Evolutionary conservation across 2,888 invertebrate species (phyloP), one percentile per base, ranked within the genome.

Genomic region (Polydrusus pterygomalis): DNA sequence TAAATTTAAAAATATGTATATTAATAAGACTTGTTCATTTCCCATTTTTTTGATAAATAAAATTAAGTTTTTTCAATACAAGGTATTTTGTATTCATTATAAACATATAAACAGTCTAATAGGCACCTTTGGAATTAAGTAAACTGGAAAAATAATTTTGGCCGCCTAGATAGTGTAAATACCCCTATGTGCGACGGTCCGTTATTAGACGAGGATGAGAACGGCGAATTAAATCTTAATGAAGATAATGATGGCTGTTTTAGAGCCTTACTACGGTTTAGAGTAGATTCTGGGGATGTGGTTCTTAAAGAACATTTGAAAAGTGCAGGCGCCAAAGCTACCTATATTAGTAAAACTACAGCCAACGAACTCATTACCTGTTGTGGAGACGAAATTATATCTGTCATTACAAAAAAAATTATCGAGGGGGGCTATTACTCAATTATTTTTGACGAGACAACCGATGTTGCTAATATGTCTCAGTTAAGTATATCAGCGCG

Each of bases 401-500:
- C 45, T 18, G 8, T 8, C 20, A 63, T 63, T 45, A 13, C 10
- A 13, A 20, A 10, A 49, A 20, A 56, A n/a, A 45, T 67, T 15
- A 17, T 13, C 43, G 51, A 65, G 15, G 25, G 20, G 13, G 47
- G 25, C 47, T 74, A 38, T 54, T 74, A 45, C 49, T 58, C 56
- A 11, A 47, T 74, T 13, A 67, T 58, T 18, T 68, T 74, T 68
- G 68, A 67, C 34, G 60, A 74, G 34, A 68, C 74, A 9, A 62
- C 69, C 20, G 74, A 74, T 64, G 54, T 74, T 43, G 20, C 69
- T 25, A 51, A 70, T 47, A 54, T 54, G 8, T 70, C 69, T 13
- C 69, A 63, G 54, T 49, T 70, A 68, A 60, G 69, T 45, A 63
- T 74, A 38, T 38, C 51, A 17, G 20, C 58, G 34, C 15, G 74